These are phyloP conservation scores for Pangasianodon gigas DNA, from an alignment of 2,113 vertebrate genomes.

Conservation along the genomic window DNA sequence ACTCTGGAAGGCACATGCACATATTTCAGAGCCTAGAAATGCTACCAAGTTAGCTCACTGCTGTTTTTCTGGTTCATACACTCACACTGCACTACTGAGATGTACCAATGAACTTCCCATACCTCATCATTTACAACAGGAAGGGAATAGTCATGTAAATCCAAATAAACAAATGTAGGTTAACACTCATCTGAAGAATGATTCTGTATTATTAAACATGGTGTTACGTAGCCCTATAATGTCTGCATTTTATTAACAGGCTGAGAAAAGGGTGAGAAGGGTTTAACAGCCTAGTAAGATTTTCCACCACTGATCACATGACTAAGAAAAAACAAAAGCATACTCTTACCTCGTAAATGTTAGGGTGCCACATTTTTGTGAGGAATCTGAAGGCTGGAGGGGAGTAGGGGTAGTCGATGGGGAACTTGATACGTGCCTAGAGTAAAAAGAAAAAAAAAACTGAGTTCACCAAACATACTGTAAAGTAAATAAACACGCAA, in stretches of 20 bases:
- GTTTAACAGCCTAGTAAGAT: neutral
- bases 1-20: neutral
- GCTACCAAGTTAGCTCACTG: neutral
- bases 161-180: neutral
- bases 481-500: neutral
- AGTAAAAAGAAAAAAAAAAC: slow-evolving; percentile 13
- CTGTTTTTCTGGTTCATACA: neutral
- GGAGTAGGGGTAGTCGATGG: slow-evolving; percentile 95
- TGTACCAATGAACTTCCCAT: neutral
- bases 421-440: slow-evolving; percentile 94
- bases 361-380: slow-evolving; percentile 99
- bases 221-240: neutral
- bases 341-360: slow-evolving; percentile 91
- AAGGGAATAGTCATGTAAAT: neutral
- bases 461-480: neutral
- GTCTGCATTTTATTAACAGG: neutral
- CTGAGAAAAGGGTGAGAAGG: neutral
- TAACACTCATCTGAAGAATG: neutral
- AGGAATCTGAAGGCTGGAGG: slow-evolving; percentile 96
- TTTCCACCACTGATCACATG: neutral
- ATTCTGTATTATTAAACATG: neutral
- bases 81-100: neutral
- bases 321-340: neutral
- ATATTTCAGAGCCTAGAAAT: neutral
- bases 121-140: neutral